Percentiles rank a stretch among this genome's conserved stretches.
phyloP scores from a whole-genome alignment of 2,113 vertebrate species.

The Alces alces region DNA sequence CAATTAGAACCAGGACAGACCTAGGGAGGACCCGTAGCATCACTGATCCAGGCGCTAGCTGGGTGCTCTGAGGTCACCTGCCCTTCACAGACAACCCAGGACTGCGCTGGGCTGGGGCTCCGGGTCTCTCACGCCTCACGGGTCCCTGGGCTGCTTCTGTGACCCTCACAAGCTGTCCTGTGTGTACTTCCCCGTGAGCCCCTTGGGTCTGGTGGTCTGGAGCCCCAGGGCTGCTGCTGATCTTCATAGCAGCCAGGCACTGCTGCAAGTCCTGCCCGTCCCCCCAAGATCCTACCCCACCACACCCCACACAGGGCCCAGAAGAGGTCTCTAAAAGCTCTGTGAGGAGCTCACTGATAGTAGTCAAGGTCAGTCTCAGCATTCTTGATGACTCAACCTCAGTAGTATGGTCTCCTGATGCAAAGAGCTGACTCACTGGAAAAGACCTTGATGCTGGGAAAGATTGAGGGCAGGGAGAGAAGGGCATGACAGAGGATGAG shows the following conservation, averaged over 20 bases:
- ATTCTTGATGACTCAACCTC: background rate
- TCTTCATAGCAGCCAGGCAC: background rate
- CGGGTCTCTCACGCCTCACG: accelerated
- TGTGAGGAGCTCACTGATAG: accelerated
- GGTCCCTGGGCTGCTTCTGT: accelerated
- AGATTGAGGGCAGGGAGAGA: background rate
- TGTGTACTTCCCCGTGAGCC: accelerated
- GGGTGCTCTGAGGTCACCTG: background rate
- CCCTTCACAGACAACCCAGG: accelerated
- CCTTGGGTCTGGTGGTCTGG: background rate
- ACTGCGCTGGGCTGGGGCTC: background rate
- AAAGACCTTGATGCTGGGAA: background rate
- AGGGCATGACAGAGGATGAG: background rate
- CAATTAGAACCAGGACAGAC: background rate
- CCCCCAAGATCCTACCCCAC: background rate
- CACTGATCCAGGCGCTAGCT: accelerated
- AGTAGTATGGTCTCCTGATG: background rate
- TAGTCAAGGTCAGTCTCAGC: accelerated
- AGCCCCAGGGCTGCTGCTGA: background rate
- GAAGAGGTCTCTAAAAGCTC: accelerated
- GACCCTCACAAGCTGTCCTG: background rate
- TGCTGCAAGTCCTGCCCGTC: accelerated
- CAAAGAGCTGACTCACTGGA: background rate
- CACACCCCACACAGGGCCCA: background rate
- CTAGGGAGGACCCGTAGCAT: accelerated